phyloP scores from a whole-genome alignment of 2,888 invertebrate genomes.

The Buathra laborator region DNA sequence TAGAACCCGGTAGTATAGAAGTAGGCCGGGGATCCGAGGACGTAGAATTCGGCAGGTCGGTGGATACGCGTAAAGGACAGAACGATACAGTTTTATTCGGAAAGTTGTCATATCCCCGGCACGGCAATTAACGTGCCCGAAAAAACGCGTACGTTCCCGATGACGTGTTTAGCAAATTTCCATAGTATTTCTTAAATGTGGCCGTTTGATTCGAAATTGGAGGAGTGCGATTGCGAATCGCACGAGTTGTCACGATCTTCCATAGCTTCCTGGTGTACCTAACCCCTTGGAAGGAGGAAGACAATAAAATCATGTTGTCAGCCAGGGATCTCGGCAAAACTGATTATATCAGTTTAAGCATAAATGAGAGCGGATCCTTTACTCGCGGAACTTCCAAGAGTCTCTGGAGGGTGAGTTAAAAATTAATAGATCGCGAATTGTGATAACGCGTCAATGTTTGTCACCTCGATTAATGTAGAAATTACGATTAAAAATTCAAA shows the following conservation, averaged over 20 bases:
- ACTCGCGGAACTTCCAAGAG: slow-evolving; percentile 80
- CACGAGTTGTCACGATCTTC: slow-evolving; percentile 15
- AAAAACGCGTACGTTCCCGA: neutral
- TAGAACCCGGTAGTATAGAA: neutral
- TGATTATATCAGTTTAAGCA: slow-evolving; percentile 83
- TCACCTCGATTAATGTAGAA: neutral
- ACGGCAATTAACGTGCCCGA: slow-evolving; percentile 1
- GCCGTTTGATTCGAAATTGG: neutral
- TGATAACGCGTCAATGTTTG: neutral
- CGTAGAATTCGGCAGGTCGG: neutral
- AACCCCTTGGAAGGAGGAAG: slow-evolving; percentile 3
- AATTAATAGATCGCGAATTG: neutral
- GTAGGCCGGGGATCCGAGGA: neutral
- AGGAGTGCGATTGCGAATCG: slow-evolving; percentile 7
- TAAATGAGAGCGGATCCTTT: slow-evolving; percentile 78
- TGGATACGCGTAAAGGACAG: neutral
- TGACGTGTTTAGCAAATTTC: neutral
- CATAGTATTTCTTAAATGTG: slow-evolving; percentile 34
- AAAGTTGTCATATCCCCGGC: slow-evolving; percentile 5
- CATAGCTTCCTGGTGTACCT: slow-evolving; percentile 1
- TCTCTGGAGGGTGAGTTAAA: slow-evolving; percentile 84
- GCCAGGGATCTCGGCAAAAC: slow-evolving; percentile 76
- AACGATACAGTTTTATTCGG: neutral
- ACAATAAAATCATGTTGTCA: slow-evolving; percentile 78
- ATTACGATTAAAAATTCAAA: neutral